These are phyloP conservation scores for Tenrec ecaudatus DNA, from an alignment of 2,113 vertebrate genomes.

Conservation along the genomic window DNA sequence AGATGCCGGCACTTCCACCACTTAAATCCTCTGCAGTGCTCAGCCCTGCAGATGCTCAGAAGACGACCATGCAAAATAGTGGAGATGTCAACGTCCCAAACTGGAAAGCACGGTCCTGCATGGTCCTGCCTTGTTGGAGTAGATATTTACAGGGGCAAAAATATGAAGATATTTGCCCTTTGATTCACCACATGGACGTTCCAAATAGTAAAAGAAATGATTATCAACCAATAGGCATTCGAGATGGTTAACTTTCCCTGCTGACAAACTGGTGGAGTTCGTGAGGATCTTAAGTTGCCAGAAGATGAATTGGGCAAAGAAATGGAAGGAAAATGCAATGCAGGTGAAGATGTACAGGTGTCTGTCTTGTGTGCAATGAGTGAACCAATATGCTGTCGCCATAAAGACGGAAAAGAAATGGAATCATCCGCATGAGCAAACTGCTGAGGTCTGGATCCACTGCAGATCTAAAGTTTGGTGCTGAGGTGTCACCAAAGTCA, in stretches of 20 bases:
- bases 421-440: conserved; percentile 85
- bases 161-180: conserved; percentile 99
- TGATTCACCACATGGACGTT: conserved; percentile 99
- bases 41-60: conserved; percentile 97
- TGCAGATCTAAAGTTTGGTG: conserved; percentile 95
- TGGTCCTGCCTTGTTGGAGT: conserved; percentile 98
- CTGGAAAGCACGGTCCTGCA: conserved; percentile 95
- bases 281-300: conserved; percentile 96
- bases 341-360: conserved; percentile 95
- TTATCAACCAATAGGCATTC: conserved; percentile 97
- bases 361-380: conserved; percentile 99
- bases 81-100: conserved; percentile 99
- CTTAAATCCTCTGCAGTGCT: conserved; percentile 98
- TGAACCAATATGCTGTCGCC: conserved; percentile 97
- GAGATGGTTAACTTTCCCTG: conserved; percentile 95
- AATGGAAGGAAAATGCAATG: conserved; percentile 94
- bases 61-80: conserved; percentile 98
- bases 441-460: conserved; percentile 92
- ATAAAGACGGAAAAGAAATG: conserved; percentile 97
- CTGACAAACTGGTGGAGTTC: conserved; percentile 95
- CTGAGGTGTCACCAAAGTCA: conserved; percentile 97
- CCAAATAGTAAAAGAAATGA: conserved; percentile 97
- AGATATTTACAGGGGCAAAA: conserved; percentile 98
- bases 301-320: conserved; percentile 97
- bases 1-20: conserved; percentile 96